Evolutionary conservation across 2,888 invertebrate genomes (phyloP).

Genomic region (Cantharis rufa): DNA sequence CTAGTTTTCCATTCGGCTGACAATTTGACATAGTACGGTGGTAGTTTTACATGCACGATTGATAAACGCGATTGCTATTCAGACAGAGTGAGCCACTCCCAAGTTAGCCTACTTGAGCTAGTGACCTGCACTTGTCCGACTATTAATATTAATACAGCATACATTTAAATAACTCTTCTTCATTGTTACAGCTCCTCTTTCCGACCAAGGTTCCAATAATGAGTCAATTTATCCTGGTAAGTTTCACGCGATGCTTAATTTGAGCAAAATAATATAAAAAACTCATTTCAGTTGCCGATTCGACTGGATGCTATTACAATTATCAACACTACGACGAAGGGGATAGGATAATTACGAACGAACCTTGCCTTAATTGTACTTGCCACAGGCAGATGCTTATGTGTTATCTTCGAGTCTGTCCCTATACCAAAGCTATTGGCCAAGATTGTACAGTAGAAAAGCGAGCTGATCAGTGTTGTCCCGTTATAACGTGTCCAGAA

Average conservation of each 20-base stretch:
- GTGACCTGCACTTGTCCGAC: constrained; percentile 40
- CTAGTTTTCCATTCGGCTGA: constrained; percentile 11
- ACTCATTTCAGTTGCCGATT: constrained; percentile 47
- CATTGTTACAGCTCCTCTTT: constrained; percentile 69
- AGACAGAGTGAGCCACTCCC: constrained; percentile 39
- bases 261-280: background rate
- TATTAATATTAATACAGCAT: constrained; percentile 46
- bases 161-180: constrained; percentile 38
- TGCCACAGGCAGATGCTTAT: constrained; percentile 94
- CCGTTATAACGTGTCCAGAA: constrained; percentile 91
- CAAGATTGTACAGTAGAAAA: constrained; percentile 90
- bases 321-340: constrained; percentile 92
- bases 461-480: constrained; percentile 90
- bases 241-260: constrained; percentile 23
- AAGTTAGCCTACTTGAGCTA: constrained; percentile 38
- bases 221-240: constrained; percentile 63
- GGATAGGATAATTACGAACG: constrained; percentile 91
- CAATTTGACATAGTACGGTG: constrained; percentile 7
- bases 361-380: constrained; percentile 94
- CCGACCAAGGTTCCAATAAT: constrained; percentile 53
- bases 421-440: constrained; percentile 91
- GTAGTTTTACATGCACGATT: constrained; percentile 29
- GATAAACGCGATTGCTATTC: constrained; percentile 39
- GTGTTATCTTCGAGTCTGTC: constrained; percentile 92
- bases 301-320: constrained; percentile 88